Conservation (phyloP, 1,140 invertebrate species). For the Tetragnatha versicolor region DNA sequence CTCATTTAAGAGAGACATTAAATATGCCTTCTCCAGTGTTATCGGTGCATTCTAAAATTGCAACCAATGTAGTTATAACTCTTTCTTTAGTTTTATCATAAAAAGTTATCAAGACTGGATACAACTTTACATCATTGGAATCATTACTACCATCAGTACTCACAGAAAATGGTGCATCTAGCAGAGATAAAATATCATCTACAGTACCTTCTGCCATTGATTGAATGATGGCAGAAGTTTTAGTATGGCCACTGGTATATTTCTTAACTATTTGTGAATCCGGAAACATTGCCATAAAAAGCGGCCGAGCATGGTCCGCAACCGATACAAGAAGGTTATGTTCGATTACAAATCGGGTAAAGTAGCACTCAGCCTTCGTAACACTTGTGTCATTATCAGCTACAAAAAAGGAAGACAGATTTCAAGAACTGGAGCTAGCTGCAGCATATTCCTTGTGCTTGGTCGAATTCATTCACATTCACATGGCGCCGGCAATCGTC, state of each 20-base stretch:
- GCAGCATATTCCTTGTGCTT: not conserved
- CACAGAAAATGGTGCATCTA: not conserved
- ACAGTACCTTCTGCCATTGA: not conserved
- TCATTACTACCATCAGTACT: slow-evolving; percentile 7
- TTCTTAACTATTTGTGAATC: not conserved
- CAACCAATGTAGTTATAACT: not conserved
- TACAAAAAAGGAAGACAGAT: not conserved
- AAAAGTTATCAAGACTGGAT: not conserved
- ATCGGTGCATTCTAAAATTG: not conserved
- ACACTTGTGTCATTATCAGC: not conserved
- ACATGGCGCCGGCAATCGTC: too few relatives aligned
- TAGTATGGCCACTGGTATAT: not conserved
- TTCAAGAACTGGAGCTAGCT: not conserved
- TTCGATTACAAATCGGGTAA: not conserved
- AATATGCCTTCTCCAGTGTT: not conserved
- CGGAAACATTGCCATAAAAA: slow-evolving; percentile 13
- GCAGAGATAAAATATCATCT: not conserved
- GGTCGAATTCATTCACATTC: not conserved
- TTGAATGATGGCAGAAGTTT: not conserved
- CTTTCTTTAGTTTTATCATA: not conserved
- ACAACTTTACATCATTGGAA: not conserved
- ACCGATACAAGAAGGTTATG: not conserved
- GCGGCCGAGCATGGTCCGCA: not conserved
- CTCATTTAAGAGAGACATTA: not conserved
- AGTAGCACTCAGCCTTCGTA: not conserved